phyloP scores from a whole-genome alignment of 2,888 invertebrate species.

The Leptopilina myrica region DNA sequence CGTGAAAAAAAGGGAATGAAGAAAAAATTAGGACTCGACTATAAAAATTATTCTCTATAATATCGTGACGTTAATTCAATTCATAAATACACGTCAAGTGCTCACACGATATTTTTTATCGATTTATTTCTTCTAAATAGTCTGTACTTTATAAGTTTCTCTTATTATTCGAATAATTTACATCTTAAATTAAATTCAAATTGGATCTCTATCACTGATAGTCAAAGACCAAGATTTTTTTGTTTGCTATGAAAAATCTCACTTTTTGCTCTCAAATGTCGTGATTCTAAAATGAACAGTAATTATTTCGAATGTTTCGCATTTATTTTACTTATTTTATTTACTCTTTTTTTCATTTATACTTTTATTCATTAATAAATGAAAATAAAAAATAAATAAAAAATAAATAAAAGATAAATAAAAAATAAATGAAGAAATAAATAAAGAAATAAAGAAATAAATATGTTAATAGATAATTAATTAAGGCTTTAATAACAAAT shows the following conservation, averaged over 20 bases:
- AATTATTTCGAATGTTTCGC: background rate
- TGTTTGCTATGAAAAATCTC: background rate
- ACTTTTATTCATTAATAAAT: too few species aligned
- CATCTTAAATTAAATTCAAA: slow-evolving; percentile 2
- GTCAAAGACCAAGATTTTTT: background rate
- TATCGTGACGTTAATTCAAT: background rate
- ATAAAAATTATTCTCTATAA: slow-evolving; percentile 8
- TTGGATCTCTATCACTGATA: background rate
- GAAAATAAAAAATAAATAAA: too few species aligned
- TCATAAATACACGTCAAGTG: background rate
- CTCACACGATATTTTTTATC: background rate
- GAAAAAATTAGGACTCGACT: background rate
- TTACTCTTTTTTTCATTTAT: background rate
- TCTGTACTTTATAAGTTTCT: slow-evolving; percentile 11
- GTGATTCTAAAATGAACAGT: background rate
- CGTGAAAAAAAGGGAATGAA: slow-evolving; percentile 59
- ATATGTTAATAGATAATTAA: too few species aligned
- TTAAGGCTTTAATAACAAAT: too few species aligned
- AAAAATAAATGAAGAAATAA: too few species aligned
- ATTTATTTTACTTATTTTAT: background rate
- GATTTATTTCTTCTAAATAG: slow-evolving; percentile 12
- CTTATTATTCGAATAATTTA: slow-evolving; percentile 20
- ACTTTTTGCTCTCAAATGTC: background rate
- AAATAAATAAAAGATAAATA: too few species aligned
- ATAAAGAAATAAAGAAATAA: too few species aligned